phyloP scores from a whole-genome alignment of 2,113 vertebrate species.

The Willisornis vidua region DNA sequence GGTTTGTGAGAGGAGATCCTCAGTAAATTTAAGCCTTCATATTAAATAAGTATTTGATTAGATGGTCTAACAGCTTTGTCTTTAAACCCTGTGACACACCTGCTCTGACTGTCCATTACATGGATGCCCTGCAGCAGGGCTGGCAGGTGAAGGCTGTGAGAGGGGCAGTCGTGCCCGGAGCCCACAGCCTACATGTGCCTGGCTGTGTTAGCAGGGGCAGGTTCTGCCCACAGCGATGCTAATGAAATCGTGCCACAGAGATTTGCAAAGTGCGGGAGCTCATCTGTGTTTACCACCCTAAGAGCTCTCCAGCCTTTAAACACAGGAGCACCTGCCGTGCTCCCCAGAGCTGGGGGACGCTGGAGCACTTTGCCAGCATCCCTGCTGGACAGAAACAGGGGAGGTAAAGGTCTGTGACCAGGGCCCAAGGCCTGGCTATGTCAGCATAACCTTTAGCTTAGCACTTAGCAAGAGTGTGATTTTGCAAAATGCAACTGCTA shows the following conservation, averaged over 20 bases:
- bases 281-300: rapidly evolving
- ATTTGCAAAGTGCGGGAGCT: rapidly evolving
- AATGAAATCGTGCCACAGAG: rapidly evolving
- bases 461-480: too few species aligned
- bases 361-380: background rate
- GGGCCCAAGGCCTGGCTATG: too few species aligned
- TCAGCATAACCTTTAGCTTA: too few species aligned
- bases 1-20: background rate
- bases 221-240: background rate
- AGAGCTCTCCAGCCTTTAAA: background rate
- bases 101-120: background rate
- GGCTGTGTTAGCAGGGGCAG: background rate
- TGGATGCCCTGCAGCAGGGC: rapidly evolving
- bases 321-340: rapidly evolving
- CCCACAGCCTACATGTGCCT: rapidly evolving
- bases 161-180: rapidly evolving
- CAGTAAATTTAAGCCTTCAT: background rate
- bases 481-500: too few species aligned
- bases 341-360: rapidly evolving
- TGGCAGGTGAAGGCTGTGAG: background rate
- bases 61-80: background rate
- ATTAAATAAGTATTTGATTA: background rate
- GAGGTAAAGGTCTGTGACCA: too few species aligned
- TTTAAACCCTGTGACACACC: background rate
- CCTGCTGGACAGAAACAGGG: too few species aligned